Base-by-base conservation (phyloP, 2,113 vertebrate genomes). In the Pterocles gutturalis region DNA sequence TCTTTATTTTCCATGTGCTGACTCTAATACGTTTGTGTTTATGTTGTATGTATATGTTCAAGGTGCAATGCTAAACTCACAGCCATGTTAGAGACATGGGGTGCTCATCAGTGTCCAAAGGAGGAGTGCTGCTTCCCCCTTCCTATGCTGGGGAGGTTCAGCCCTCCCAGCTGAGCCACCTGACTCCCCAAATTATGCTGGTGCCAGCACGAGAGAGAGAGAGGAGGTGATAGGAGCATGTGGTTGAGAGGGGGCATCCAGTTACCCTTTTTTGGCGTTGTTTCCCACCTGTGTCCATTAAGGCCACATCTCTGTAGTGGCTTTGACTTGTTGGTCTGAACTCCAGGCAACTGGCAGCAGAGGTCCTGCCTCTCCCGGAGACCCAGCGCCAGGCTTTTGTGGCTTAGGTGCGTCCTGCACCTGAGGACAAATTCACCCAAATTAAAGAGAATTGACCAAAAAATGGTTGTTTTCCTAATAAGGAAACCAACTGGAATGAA, bases 171-270 rank as follows among this genome's bases (percentile, higher is more conserved):
- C 17, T 57, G 55, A 65, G 28, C 38, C 4, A 4, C 33, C 46
- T 10, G 15, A 3, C 18, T 8, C 18, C 38, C 14, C 26, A 6
- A 54, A 41, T 45, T 38, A 33, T 16, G 6, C 8, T 14, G 38
- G 10, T 72, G 13, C 28, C 18, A 25, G 9, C 43, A 38, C 3
- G 2, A 57, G 53, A 45, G 2, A 57, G 53, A 45, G 13, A 41
- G 41, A 41, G 41, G 62, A 77, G 36, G 26, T 67, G 65, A 19
- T 26, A 77, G 43, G 19, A 67, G 11, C 5, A 5, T 58, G 24
- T 0, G 0, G 10, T 34, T 62, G 36, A 4, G 5, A 33, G 17
- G 33, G 17, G 28, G 13, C 13, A 46, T 54, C 31, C 34, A 24
- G 5, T 61, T 69, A 9, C 26, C 31, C 14, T 5, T 5, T 82